phyloP scores from a whole-genome alignment of 2,797 vertebrate species.

The Hydrophis major region DNA sequence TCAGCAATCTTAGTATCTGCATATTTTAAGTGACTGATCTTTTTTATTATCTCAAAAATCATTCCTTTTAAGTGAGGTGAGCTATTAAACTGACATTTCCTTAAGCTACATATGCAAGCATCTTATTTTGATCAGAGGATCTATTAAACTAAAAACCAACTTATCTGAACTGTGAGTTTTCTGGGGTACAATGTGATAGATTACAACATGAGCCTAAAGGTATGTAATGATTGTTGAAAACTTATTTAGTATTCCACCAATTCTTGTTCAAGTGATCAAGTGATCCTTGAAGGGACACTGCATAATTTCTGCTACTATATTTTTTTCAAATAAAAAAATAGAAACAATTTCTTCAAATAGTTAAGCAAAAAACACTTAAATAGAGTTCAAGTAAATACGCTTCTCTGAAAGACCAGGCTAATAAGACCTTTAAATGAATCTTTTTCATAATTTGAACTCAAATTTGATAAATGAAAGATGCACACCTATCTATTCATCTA shows the following conservation, averaged over 20 bases:
- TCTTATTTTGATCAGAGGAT: neutral
- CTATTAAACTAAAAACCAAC: neutral
- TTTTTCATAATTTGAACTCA: neutral
- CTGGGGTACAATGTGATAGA: neutral
- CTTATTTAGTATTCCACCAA: conserved; percentile 15
- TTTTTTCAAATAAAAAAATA: conserved; percentile 13
- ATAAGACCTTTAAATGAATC: neutral
- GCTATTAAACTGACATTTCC: conserved; percentile 2
- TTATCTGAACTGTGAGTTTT: conserved; percentile 12
- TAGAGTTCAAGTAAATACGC: neutral
- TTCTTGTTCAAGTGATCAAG: conserved; percentile 40
- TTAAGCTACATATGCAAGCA: neutral
- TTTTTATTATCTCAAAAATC: neutral
- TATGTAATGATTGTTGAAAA: conserved; percentile 4
- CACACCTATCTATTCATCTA: neutral
- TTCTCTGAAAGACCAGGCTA: neutral
- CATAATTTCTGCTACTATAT: neutral
- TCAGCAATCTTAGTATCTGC: neutral
- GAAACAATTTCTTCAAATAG: neutral
- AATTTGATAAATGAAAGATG: neutral
- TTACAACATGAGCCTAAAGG: conserved; percentile 12
- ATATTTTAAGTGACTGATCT: neutral
- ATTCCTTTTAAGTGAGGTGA: neutral
- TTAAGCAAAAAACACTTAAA: neutral
- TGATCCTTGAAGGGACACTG: conserved; percentile 26